Conservation (phyloP, 2,797 vertebrate genomes). For the Anguilla anguilla region DNA sequence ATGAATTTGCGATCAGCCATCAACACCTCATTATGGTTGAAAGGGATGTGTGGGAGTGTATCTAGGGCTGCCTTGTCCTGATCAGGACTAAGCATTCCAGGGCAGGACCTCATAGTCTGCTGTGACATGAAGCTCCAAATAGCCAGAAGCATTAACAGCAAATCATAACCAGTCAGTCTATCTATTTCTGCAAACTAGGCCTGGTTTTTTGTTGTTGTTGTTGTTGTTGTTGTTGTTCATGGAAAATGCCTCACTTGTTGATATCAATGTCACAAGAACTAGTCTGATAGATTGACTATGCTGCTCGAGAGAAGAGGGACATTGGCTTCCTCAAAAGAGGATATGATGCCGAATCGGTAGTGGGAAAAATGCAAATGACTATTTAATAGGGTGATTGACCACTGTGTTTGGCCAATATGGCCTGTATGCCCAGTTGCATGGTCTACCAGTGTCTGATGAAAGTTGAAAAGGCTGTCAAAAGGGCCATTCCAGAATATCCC, state of each 20-base stretch:
- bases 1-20: slow-evolving; percentile 69
- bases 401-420: background rate
- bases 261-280: background rate
- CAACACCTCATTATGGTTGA: slow-evolving; percentile 73
- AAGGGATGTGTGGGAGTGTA: slow-evolving; percentile 22
- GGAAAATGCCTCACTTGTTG: background rate
- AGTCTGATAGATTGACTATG: background rate
- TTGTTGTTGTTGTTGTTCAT: background rate
- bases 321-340: background rate
- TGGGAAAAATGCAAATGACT: background rate
- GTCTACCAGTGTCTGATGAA: no score
- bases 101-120: background rate
- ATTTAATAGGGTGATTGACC: background rate
- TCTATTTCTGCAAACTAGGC: background rate
- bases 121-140: background rate
- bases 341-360: background rate
- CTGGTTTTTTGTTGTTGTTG: background rate
- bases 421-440: no score
- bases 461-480: no score
- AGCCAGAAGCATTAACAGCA: slow-evolving; percentile 12
- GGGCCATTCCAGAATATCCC: no score
- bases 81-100: background rate
- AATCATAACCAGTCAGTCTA: background rate
- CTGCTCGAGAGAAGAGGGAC: background rate
- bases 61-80: no score